Base-by-base conservation (phyloP, 2,888 invertebrate species). In the Tromatobia lineatoria region DNA sequence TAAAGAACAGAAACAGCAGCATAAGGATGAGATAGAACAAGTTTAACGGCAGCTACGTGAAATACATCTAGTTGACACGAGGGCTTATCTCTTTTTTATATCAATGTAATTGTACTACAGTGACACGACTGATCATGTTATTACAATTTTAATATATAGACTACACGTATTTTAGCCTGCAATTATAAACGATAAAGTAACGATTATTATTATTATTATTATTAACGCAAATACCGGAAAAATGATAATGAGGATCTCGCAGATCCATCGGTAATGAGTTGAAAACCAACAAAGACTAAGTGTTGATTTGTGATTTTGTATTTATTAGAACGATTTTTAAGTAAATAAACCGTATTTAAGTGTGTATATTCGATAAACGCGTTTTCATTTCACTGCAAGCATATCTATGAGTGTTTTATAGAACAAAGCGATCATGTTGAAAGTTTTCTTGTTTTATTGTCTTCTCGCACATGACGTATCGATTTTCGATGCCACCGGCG, bases 301-400 rank as follows among this genome's bases (percentile, higher is more conserved):
- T 93, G 93, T 93, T 93, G 90, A 93, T 93, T 93, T 93, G 93
- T 93, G 93, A 93, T 93, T 93, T 93, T 93, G 92, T 93, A 93
- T 93, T 93, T 93, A 93, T 93, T 93, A 93, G 91, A 92, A 92
- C 79, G 84, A 86, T 86, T 87, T 87, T 86, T 92, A 93, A 92
- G 91, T 91, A 90, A 87, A 87, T 87, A 88, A 88, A 87, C 91
- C 91, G 90, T 93, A 93, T 93, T 92, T 92, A 93, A 93, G 93
- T 93, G 93, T 93, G 93, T 91, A 92, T 88, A 79, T 82, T 83
- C 45, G 61, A 83, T 80, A 61, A 64, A 64, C 73, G 38, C 47
- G 42, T 50, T 29, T 59, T 59, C 15, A 59, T 61, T 66, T 76
- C 59, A 47, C 47, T 18, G 73, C 59, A 61, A 61, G 59, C 61